Evolutionary conservation across 2,888 invertebrate species (phyloP).

Genomic region (Nomada ruficornis): DNA sequence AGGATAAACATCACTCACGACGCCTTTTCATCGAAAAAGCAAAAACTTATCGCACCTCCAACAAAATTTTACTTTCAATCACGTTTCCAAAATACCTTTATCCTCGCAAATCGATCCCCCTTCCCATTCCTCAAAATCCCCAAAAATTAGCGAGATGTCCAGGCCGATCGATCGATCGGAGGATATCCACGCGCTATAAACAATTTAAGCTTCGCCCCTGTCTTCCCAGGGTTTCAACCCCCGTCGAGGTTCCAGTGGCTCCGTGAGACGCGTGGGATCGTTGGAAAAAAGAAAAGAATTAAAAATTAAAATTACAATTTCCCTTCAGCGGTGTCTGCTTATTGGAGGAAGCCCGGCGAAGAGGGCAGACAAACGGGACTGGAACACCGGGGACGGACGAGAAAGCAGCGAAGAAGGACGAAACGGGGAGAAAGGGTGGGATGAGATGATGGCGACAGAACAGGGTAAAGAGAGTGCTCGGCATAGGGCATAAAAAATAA

Average conservation of each 20-base stretch:
- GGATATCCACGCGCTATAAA: constrained; percentile 73
- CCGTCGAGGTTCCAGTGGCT: constrained; percentile 17
- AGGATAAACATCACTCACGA: too few relatives aligned
- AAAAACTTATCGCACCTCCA: too few relatives aligned
- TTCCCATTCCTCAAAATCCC: too few relatives aligned
- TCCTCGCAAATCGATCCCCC: too few relatives aligned
- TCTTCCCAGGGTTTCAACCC: constrained; percentile 36
- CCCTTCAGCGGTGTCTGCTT: constrained; percentile 61
- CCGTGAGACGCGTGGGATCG: constrained; percentile 31
- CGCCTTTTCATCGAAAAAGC: too few relatives aligned
- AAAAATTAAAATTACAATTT: constrained; percentile 80
- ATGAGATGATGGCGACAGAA: constrained; percentile 52
- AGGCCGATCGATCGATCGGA: constrained; percentile 71
- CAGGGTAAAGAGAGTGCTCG: constrained; percentile 64
- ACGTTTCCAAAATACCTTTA: too few relatives aligned
- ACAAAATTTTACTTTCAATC: too few relatives aligned
- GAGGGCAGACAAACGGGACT: constrained; percentile 23
- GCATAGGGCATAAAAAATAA: constrained; percentile 70
- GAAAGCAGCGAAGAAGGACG: constrained; percentile 16
- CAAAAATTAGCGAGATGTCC: not conserved
- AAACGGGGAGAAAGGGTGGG: constrained; percentile 4
- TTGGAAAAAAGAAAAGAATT: constrained; percentile 70
- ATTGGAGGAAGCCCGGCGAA: not conserved
- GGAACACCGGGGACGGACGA: constrained; percentile 28
- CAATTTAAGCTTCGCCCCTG: constrained; percentile 66